Base-by-base conservation (phyloP, 2,113 vertebrate species). In the Eudorcas thomsonii region DNA sequence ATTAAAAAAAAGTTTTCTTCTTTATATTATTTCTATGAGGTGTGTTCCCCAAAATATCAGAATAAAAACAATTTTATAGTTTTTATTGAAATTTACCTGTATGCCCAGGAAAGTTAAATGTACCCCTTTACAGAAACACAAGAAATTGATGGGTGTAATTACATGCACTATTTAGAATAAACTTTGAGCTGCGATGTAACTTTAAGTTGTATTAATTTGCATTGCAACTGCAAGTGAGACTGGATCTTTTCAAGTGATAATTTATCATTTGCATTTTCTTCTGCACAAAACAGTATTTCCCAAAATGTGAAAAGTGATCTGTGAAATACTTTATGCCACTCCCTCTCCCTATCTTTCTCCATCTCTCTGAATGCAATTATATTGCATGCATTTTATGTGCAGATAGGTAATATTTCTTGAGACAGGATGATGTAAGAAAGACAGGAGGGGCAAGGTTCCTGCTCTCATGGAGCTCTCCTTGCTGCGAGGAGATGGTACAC, bases 221-320 rank as follows among this genome's bases (percentile, higher is more conserved):
- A 71, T 13, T 86, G 45, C 77, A 85, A 95, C 30, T 71, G 19
- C 85, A 83, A 86, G n/a, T 23, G 30, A 95, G 30, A 36, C 2
- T 48, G 10, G 19, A 60, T 83, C 55, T 89, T 94, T 91, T 60
- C 54, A 94, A 71, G 64, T 14, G 52, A 64, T 77, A 74, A 92
- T 60, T 96, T 97, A 52, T 28, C 33, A 64, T 83, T 96, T 93
- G 21, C 55, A 71, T 82, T 92, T 96, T 90, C 83, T 96, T 95
- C 88, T 36, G 9, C 43, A 80, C 71, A 90, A 82, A 10, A 87
- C 9, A 57, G 21, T 43, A 71, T 91, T 95, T 92, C 43, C 81
- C 28, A 91, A 94, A 96, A 81, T 90, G 7, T 55, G 52, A 94
- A 96, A 81, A 80, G 7, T 55, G 45, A 77, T 62, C 60, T 45